A percentile compares a stretch with the other conserved stretches of the same genome.
Evolutionary conservation across 1,140 invertebrate species (phyloP).

Genomic region (Eufriesea mexicana): DNA sequence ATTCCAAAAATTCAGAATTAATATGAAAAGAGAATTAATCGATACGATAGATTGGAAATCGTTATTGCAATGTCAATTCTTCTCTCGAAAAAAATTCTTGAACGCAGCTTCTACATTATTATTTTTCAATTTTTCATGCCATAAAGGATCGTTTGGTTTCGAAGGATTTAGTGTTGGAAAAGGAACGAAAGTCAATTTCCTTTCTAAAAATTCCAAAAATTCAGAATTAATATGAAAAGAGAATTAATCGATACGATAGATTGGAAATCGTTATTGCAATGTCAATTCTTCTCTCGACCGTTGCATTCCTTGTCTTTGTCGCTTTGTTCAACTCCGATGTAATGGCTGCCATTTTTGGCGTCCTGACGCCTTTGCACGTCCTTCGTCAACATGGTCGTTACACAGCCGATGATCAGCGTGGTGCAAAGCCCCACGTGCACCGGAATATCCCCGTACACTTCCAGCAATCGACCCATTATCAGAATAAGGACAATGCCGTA

Average conservation of each 20-base stretch:
- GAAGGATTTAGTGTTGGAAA: too few species aligned
- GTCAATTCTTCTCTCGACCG: neutral
- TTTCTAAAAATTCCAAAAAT: too few species aligned
- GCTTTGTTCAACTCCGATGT: slow-evolving; percentile 17
- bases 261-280: neutral
- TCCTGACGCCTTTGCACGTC: slow-evolving; percentile 83
- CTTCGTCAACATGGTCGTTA: slow-evolving; percentile 83
- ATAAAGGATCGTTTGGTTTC: too few species aligned
- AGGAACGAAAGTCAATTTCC: too few species aligned
- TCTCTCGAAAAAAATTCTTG: neutral
- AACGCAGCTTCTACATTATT: too few species aligned
- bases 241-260: neutral
- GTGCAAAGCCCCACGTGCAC: slow-evolving; percentile 78
- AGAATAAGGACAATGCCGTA: slow-evolving; percentile 85
- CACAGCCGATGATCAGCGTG: slow-evolving; percentile 80
- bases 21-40: neutral
- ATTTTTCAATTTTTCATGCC: too few species aligned
- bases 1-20: neutral
- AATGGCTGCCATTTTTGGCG: slow-evolving; percentile 61
- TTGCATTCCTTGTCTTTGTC: slow-evolving; percentile 6
- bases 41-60: neutral
- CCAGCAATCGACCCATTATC: slow-evolving; percentile 67
- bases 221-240: neutral
- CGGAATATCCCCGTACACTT: slow-evolving; percentile 69
- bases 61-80: neutral